phyloP scores from a whole-genome alignment of 2,797 vertebrate species.

The Todus mexicanus region DNA sequence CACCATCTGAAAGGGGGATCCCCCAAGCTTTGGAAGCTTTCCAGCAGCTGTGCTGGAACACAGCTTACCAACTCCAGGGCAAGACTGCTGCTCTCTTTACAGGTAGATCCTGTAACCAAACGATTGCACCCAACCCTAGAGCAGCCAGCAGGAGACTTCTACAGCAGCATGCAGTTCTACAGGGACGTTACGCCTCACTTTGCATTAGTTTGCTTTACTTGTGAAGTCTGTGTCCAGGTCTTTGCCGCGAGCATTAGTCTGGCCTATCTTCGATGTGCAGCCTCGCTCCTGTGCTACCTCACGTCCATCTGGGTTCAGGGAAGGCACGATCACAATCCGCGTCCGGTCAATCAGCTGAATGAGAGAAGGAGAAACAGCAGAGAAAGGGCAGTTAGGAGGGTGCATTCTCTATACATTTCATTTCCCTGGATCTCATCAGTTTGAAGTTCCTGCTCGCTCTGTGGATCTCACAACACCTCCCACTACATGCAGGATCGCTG shows the following conservation, averaged over 20 bases:
- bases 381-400: neutral
- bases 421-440: neutral
- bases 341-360: constrained; percentile 91
- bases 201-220: constrained; percentile 80
- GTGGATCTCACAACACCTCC: neutral
- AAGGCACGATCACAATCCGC: constrained; percentile 91
- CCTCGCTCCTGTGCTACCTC: constrained; percentile 87
- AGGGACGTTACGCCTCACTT: neutral
- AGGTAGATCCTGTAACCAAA: neutral
- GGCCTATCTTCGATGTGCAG: constrained; percentile 83
- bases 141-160: neutral
- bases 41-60: neutral
- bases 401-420: neutral
- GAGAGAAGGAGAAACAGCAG: neutral
- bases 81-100: neutral
- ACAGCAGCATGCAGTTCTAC: neutral
- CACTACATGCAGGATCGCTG: accelerated
- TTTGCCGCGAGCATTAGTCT: constrained; percentile 81
- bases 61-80: neutral
- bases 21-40: neutral
- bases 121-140: accelerated
- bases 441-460: neutral
- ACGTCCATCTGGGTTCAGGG: constrained; percentile 93
- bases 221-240: constrained; percentile 95
- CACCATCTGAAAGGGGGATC: neutral